phyloP scores from a whole-genome alignment of 2,797 vertebrate species.

The Kryptopterus vitreolus region DNA sequence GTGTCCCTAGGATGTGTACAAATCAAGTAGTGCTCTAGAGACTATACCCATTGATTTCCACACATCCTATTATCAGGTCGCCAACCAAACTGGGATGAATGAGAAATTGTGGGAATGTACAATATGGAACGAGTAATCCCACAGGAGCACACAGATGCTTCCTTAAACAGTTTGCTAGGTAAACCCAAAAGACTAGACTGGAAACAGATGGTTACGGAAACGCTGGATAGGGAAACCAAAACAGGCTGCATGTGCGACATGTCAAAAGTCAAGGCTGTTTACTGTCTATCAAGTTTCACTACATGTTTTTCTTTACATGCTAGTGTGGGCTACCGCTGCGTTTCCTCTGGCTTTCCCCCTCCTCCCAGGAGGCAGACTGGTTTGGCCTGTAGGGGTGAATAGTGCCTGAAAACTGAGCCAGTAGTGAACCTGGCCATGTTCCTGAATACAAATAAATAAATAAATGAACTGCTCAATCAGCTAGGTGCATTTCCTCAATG shows the following conservation, averaged over 20 bases:
- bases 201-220: not conserved
- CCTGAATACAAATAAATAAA: not conserved
- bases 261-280: not conserved
- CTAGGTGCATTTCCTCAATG: not conserved
- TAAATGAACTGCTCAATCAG: not conserved
- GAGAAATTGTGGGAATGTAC: too few species aligned
- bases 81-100: not conserved
- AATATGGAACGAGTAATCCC: not conserved
- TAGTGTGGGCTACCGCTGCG: too few species aligned
- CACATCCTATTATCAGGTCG: not conserved
- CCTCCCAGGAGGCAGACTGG: not conserved
- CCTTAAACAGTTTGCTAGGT: not conserved
- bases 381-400: not conserved
- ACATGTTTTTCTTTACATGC: not conserved
- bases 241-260: not conserved
- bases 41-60: constrained; percentile 12
- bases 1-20: too few species aligned
- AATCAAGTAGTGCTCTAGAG: not conserved
- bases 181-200: not conserved
- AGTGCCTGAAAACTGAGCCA: not conserved
- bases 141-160: not conserved
- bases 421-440: not conserved
- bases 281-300: not conserved
- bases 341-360: not conserved
- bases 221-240: not conserved